A percentile compares a stretch with the other conserved stretches of the same genome.
These are phyloP conservation scores for Agapornis canus DNA, from an alignment of 2,797 vertebrate genomes.

Conservation along the genomic window DNA sequence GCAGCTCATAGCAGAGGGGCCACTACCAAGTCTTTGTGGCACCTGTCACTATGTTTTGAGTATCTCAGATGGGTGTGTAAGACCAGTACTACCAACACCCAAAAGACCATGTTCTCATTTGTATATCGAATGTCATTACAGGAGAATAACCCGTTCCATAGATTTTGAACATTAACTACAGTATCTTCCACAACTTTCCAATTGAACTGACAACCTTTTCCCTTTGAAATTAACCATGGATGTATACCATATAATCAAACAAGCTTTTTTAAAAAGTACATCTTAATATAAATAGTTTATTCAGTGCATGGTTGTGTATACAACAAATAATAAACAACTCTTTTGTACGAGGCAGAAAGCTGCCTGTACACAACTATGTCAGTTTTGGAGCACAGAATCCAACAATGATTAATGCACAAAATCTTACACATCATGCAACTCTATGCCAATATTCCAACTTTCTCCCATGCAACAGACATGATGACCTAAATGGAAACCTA, in stretches of 20 bases:
- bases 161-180: not conserved
- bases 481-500: constrained; percentile 89
- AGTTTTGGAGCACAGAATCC: constrained; percentile 92
- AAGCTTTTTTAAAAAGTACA: constrained; percentile 88
- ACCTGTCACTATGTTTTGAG: constrained; percentile 6
- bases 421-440: constrained; percentile 98
- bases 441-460: constrained; percentile 92
- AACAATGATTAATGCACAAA: constrained; percentile 96
- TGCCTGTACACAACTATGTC: constrained; percentile 85
- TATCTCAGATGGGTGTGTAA: not conserved
- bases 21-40: not conserved
- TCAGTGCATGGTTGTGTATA: constrained; percentile 98
- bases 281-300: constrained; percentile 98
- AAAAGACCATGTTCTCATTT: not conserved
- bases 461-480: constrained; percentile 99
- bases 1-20: not conserved
- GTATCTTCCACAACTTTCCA: not conserved
- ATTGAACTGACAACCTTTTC: not conserved
- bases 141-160: not conserved
- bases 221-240: not conserved
- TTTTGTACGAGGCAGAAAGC: constrained; percentile 86
- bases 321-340: constrained; percentile 98
- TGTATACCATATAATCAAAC: constrained; percentile 55
- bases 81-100: not conserved
- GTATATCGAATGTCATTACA: not conserved